These are phyloP conservation scores for Spodoptera exigua DNA, from an alignment of 2,888 invertebrate species.

Conservation along the genomic window DNA sequence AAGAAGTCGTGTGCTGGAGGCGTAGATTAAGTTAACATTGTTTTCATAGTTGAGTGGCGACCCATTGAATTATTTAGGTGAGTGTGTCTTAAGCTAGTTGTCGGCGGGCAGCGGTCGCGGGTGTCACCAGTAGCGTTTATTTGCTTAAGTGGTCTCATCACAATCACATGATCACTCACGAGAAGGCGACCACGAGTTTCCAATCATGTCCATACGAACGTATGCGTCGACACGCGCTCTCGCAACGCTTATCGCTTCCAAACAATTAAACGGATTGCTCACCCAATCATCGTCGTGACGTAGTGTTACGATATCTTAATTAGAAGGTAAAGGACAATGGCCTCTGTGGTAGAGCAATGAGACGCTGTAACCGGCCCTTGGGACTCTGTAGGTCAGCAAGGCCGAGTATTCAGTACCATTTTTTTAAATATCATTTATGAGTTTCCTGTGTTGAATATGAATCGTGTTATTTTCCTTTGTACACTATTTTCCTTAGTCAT, in stretches of 20 bases:
- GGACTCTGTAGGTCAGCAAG: conserved; percentile 32
- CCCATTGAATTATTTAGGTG: conserved; percentile 53
- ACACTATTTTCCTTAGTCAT: conserved; percentile 53
- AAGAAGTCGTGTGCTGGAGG: neutral
- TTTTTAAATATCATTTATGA: conserved; percentile 49
- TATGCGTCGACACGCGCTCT: conserved; percentile 67
- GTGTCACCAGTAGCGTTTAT: conserved; percentile 72
- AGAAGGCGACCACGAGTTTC: conserved; percentile 82
- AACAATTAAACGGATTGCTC: conserved; percentile 74
- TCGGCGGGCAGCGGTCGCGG: conserved; percentile 69
- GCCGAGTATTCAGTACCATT: conserved; percentile 42
- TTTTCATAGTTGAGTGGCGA: conserved; percentile 38
- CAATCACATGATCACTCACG: conserved; percentile 86
- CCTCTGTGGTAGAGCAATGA: conserved; percentile 55
- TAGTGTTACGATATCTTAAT: conserved; percentile 69
- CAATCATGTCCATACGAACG: conserved; percentile 71
- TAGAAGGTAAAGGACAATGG: conserved; percentile 75
- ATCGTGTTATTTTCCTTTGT: conserved; percentile 31
- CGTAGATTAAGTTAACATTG: conserved; percentile 30
- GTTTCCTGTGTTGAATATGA: conserved; percentile 55
- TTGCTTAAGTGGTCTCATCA: conserved; percentile 87
- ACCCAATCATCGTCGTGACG: conserved; percentile 69
- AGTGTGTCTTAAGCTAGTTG: conserved; percentile 71
- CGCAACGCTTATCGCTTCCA: conserved; percentile 70
- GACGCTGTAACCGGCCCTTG: conserved; percentile 40